Evolutionary conservation across 2,113 vertebrate genomes (phyloP), one percentile per base, ranked within the genome.

Genomic region (Prolemur simus): DNA sequence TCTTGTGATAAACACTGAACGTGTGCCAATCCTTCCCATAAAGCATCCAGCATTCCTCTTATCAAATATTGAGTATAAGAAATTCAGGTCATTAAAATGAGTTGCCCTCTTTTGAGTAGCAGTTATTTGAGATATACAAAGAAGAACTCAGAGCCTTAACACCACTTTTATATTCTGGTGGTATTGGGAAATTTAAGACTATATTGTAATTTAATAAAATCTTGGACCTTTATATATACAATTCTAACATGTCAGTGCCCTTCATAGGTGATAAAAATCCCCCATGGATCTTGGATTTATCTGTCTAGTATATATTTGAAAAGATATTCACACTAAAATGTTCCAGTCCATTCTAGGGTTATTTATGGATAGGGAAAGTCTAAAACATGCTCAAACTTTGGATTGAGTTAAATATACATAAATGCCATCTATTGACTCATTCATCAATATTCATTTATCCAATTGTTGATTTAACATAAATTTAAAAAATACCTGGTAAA

Each of bases 81-180:
- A 47, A 23, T 42, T 60, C 87, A 25, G 27, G 23, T 94, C 66
- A 95, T 69, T 92, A 89, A 83, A 96, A n/a, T 73, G 42, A 80
- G 21, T 49, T 13, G 91, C 15, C 64, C 10, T 95, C 32, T 84
- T 85, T 21, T 60, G 96, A 15, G 52, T 77, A 91, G 68, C 20
- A 71, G 58, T 14, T 52, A 91, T 37, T 80, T 45, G 89, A 80
- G 18, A 23, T 27, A 87, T 56, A 86, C 80, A 89, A 96, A 97
- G 6, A 78, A 66, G 32, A n/a, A 52, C 8, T 27, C 32, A 60
- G 12, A 13, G 2, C 7, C n/a, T 68, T 77, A 71, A 25, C 8
- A 96, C 63, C 13, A 85, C 42, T 66, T 63, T 8, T 77, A 60
- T 1, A 76, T 71, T 94, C 8, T 39, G 49, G 7, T 47, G 84